Percentiles rank a stretch among this genome's conserved stretches.
These are phyloP conservation scores for Macropus fuliginosus DNA, from an alignment of 2,797 vertebrate species.

Conservation along the genomic window DNA sequence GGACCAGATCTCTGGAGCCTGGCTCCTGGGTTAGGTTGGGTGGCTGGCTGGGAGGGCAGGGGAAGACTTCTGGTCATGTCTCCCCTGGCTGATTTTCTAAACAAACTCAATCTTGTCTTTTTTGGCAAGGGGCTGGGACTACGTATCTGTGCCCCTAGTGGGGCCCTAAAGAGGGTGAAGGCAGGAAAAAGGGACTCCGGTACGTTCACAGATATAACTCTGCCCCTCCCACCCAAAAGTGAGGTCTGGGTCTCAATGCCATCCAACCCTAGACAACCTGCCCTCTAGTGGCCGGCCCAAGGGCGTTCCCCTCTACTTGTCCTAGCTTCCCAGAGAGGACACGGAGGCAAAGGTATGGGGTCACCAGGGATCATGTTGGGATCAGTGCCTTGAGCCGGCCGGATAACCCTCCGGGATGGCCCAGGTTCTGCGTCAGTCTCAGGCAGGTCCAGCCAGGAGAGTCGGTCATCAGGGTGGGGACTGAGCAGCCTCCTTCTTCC, in stretches of 20 bases:
- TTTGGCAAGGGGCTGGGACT: neutral
- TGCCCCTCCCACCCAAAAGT: neutral
- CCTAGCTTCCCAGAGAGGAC: neutral
- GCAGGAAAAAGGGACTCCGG: neutral
- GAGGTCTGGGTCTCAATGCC: neutral
- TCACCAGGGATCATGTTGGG: no score
- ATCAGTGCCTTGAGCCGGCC: neutral
- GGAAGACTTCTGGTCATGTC: neutral
- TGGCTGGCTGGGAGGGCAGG: neutral
- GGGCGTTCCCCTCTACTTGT: neutral
- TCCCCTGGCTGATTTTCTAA: neutral
- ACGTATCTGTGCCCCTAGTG: neutral
- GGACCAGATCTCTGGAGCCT: neutral
- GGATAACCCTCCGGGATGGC: neutral
- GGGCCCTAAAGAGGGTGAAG: neutral
- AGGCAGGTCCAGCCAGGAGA: slow-evolving; percentile 1
- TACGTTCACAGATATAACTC: neutral
- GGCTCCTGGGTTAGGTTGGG: neutral
- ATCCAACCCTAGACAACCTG: neutral
- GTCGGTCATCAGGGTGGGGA: neutral
- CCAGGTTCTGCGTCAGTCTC: neutral
- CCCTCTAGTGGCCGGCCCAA: neutral
- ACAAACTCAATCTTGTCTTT: neutral
- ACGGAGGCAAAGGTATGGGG: neutral
- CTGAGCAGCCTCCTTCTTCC: slow-evolving; percentile 78